A percentile compares a stretch with the other conserved stretches of the same genome.
phyloP scores from a whole-genome alignment of 2,797 vertebrate genomes.

The Melanotaenia pygmaea region DNA sequence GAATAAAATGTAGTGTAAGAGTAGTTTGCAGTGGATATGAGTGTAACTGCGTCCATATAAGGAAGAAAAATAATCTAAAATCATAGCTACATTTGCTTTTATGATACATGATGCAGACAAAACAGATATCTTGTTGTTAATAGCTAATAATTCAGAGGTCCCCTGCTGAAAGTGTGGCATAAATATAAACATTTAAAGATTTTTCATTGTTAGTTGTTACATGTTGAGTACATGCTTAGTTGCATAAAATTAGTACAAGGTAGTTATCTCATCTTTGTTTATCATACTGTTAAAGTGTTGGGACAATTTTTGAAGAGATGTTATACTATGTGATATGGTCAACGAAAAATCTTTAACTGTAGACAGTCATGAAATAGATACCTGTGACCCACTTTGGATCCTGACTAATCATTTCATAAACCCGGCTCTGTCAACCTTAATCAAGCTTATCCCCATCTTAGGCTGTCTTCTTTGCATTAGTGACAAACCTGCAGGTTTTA shows the following conservation, averaged over 20 bases:
- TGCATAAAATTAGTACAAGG: background rate
- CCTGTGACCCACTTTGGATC: conserved; percentile 59
- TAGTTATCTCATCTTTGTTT: background rate
- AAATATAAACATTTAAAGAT: background rate
- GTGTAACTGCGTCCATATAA: background rate
- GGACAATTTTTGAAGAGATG: background rate
- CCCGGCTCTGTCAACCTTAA: conserved; percentile 46
- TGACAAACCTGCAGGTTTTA: background rate
- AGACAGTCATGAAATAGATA: conserved; percentile 1
- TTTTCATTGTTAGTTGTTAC: background rate
- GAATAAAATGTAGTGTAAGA: background rate
- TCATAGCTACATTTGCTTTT: background rate
- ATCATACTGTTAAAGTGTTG: background rate
- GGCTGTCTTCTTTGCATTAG: conserved; percentile 7
- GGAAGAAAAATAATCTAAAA: background rate
- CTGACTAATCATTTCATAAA: conserved; percentile 64
- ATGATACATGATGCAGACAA: background rate
- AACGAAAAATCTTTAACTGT: conserved; percentile 5
- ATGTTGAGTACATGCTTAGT: background rate
- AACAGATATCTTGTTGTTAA: background rate
- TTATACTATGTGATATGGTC: background rate
- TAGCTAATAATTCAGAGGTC: background rate
- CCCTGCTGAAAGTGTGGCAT: background rate
- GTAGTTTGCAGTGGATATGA: background rate
- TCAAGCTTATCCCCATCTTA: conserved; percentile 53